Conservation (phyloP, 1,140 invertebrate species). For the Zaprionus gabonicus region DNA sequence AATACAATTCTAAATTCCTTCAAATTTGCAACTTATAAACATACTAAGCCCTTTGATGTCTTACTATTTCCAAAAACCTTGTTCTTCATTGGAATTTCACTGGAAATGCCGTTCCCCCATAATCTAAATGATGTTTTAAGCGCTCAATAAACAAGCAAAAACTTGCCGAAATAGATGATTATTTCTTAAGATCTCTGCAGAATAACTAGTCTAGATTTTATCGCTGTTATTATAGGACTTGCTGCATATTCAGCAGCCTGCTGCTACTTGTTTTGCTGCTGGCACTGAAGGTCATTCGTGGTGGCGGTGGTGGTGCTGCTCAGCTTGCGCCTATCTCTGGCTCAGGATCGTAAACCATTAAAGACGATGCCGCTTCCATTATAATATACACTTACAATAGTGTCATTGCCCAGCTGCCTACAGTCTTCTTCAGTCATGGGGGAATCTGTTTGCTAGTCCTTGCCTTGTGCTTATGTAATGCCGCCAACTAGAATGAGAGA, state of each 20-base stretch:
- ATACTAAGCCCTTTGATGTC: not conserved
- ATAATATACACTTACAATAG: constrained; percentile 68
- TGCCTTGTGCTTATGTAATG: constrained; percentile 57
- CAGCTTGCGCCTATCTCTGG: constrained; percentile 52
- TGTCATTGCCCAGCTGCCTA: constrained; percentile 65
- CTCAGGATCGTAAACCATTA: constrained; percentile 72
- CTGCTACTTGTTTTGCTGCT: constrained; percentile 2
- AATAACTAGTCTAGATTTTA: constrained; percentile 4
- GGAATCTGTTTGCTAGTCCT: not conserved
- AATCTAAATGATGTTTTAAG: constrained; percentile 1
- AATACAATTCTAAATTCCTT: not conserved
- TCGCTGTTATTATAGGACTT: not conserved
- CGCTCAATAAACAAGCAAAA: not conserved
- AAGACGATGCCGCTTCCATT: constrained; percentile 64
- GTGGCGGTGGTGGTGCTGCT: constrained; percentile 13
- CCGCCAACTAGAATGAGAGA: constrained; percentile 15
- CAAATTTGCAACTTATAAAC: too few species aligned
- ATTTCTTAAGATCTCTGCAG: not conserved
- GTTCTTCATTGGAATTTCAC: not conserved
- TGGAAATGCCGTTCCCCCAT: not conserved
- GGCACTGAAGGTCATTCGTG: constrained; percentile 59
- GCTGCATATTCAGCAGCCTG: constrained; percentile 10
- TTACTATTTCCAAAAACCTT: not conserved
- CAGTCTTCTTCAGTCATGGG: not conserved
- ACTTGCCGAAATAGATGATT: not conserved